Conservation (phyloP, 2,888 invertebrate genomes). For the Lacanobia oleracea region DNA sequence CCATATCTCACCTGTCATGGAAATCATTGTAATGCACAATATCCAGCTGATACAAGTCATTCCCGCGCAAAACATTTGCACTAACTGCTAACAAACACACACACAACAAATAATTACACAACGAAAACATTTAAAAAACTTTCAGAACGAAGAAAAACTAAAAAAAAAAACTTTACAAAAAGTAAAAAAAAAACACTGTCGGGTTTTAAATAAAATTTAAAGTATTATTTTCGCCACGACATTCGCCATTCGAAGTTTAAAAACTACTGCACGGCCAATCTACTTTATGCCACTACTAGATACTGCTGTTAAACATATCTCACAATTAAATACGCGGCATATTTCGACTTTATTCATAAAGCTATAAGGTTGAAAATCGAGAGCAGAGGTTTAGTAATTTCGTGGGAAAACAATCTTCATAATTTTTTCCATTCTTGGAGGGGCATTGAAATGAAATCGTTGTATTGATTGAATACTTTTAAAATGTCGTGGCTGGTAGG, state of each 20-base stretch:
- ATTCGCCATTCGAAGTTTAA: slow-evolving; percentile 55
- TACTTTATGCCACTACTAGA: slow-evolving; percentile 35
- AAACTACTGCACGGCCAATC: slow-evolving; percentile 52
- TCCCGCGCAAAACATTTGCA: slow-evolving; percentile 67
- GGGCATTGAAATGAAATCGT: slow-evolving; percentile 27
- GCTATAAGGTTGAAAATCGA: slow-evolving; percentile 15
- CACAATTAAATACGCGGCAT: neutral
- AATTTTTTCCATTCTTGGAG: slow-evolving; percentile 10
- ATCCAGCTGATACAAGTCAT: slow-evolving; percentile 85
- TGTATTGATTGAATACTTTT: slow-evolving; percentile 25
- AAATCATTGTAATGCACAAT: slow-evolving; percentile 90
- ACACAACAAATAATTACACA: slow-evolving; percentile 59
- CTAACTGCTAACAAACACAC: slow-evolving; percentile 63
- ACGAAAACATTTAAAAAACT: slow-evolving; percentile 45
- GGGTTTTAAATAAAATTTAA: slow-evolving; percentile 6
- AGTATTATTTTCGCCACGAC: slow-evolving; percentile 41
- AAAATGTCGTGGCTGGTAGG: neutral
- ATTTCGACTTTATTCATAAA: neutral
- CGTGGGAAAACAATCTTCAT: neutral
- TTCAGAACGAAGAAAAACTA: slow-evolving; percentile 10
- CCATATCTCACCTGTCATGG: slow-evolving; percentile 85
- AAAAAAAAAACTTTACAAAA: neutral
- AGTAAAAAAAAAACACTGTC: neutral
- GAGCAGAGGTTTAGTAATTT: neutral
- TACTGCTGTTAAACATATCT: slow-evolving; percentile 4